These are phyloP conservation scores for Drosophila repletoides DNA, from an alignment of 1,140 invertebrate species.

Conservation along the genomic window DNA sequence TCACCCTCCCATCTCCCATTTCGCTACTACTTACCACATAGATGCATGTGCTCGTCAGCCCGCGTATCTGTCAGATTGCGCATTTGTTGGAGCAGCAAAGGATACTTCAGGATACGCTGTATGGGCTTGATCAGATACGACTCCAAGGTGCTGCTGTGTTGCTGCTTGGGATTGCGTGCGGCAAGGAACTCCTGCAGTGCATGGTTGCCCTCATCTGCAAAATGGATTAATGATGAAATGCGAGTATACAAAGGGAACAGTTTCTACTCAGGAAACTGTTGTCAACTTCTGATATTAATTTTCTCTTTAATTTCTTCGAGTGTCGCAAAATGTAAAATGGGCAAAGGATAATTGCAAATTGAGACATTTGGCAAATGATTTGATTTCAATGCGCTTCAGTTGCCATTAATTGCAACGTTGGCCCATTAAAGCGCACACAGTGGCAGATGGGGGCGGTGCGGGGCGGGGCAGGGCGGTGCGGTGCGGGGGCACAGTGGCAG, in stretches of 20 bases:
- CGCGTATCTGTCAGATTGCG: constrained; percentile 95
- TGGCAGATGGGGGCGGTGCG: no score
- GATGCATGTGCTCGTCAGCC: constrained; percentile 96
- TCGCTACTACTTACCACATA: constrained; percentile 87
- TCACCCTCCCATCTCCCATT: no score
- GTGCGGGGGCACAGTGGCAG: not conserved
- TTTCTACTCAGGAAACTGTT: no score
- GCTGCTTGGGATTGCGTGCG: constrained; percentile 95
- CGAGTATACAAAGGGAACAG: no score
- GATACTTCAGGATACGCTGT: constrained; percentile 99
- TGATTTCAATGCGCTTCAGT: constrained; percentile 66
- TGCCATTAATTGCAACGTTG: constrained; percentile 72
- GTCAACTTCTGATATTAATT: no score
- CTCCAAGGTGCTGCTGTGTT: constrained; percentile 97
- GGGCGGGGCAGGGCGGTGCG: not conserved
- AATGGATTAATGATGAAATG: constrained; percentile 16
- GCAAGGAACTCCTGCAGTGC: constrained; percentile 97
- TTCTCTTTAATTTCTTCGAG: no score
- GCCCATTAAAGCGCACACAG: constrained; percentile 23
- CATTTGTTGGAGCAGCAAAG: constrained; percentile 96
- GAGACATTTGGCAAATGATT: constrained; percentile 74
- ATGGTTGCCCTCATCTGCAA: constrained; percentile 95
- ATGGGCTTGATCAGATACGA: constrained; percentile 99
- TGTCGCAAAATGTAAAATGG: no score
- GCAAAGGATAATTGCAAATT: constrained; percentile 71